Base-by-base conservation (phyloP, 2,888 invertebrate species). In the Caenorhabditis sp. region DNA sequence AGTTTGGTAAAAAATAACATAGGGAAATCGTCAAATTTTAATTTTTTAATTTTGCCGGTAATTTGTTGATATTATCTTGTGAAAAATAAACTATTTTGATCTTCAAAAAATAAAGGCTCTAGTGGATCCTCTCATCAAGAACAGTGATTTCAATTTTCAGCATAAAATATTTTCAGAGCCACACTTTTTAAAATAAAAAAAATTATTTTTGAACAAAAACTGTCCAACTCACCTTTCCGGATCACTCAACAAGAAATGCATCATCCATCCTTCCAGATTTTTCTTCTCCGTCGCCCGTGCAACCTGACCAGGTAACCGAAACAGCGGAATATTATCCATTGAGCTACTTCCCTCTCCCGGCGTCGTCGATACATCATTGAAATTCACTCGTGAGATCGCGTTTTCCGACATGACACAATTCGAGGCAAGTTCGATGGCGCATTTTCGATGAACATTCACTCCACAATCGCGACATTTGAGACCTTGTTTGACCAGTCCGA, bases 401-500 rank as follows among this genome's bases (percentile, higher is more conserved):
- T 78, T 74, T 31, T 85, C 85, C 1, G 81, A 72, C 8, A 86
- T 66, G 8, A 82, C 82, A 74, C 88, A 88, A 70, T 88, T 86
- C 57, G 69, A 70, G 2, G 81, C 77, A 38, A 87, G 66, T 26
- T 76, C 76, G 43, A 63, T 70, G 36, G 85, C 85, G 73, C 88
- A 88, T 63, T 86, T 86, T 63, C 84, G 83, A 72, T 88, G 88
- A 12, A 86, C 87, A 58, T 87, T 88, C 1, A 86, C 86, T 26
- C 85, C 83, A 71, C 88, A 88, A 67, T 88, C 88, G 3, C 87
- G 71, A 69, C 88, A 88, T 70, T 86, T 84, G 50, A 87, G 70
- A 1, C 88, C 88, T 61, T 88, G 88, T 67, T 84, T 85, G 58
- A 88, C 77, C n/a, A 88, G 68, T n/a, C 88, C 88, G 12, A 87